These are phyloP conservation scores for Stichopus horrens DNA, from an alignment of 53 echinoderm and acorn worm genomes.

Conservation along the genomic window DNA sequence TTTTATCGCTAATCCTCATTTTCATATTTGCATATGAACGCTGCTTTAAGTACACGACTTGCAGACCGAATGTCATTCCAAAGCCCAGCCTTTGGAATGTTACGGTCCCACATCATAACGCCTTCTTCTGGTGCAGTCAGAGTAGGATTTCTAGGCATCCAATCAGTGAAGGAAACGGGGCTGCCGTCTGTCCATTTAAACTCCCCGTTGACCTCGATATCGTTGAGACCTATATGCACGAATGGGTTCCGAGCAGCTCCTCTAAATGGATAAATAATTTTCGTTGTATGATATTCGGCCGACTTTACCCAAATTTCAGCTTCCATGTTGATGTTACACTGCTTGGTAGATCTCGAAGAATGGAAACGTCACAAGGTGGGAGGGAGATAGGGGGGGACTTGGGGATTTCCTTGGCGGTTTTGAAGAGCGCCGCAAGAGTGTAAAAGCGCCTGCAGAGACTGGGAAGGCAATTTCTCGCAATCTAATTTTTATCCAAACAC, in stretches of 20 bases:
- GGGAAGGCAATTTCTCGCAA: no score
- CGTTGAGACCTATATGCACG: constrained; percentile 12
- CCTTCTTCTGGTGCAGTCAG: constrained; percentile 8
- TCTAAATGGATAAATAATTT: background rate
- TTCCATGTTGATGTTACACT: no score
- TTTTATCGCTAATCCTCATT: background rate
- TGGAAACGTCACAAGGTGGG: no score
- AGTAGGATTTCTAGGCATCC: constrained; percentile 16
- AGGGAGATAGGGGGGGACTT: no score
- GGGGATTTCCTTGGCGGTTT: no score
- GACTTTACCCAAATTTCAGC: no score
- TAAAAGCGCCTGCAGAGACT: no score
- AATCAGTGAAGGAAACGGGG: background rate
- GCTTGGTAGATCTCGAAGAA: no score
- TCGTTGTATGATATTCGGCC: no score
- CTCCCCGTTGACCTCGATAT: background rate
- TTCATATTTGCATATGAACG: constrained; percentile 16
- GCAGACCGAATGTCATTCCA: constrained; percentile 8
- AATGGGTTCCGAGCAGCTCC: background rate
- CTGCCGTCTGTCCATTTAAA: constrained; percentile 14
- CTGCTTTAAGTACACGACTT: background rate
- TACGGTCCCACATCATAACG: constrained; percentile 15
- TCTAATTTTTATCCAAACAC: no score
- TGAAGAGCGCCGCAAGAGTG: no score
- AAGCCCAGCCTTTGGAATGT: background rate